A percentile compares a stretch with the other conserved stretches of the same genome.
These are phyloP conservation scores for Calephelis virginiensis DNA, from an alignment of 1,140 invertebrate species.

Conservation along the genomic window DNA sequence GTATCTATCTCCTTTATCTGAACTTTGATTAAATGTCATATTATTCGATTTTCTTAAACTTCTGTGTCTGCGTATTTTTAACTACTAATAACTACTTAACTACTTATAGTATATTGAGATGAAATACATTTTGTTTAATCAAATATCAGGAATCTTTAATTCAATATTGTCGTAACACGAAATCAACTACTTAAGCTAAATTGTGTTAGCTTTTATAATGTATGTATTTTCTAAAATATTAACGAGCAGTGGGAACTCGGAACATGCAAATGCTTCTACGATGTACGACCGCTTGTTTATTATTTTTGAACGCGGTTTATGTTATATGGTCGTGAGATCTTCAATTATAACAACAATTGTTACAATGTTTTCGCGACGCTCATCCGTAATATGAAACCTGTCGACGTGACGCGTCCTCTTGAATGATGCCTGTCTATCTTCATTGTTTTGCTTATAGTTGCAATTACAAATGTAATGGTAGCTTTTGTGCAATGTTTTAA, in stretches of 20 bases:
- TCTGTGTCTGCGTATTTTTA: too few species aligned
- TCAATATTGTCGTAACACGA: too few species aligned
- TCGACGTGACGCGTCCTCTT: background rate
- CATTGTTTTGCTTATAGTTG: constrained; percentile 16
- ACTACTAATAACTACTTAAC: too few species aligned
- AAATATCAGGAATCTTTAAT: too few species aligned
- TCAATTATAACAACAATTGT: constrained; percentile 18
- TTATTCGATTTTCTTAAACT: too few species aligned
- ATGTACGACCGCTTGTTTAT: constrained; percentile 23
- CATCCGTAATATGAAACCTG: background rate
- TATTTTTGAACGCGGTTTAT: constrained; percentile 22
- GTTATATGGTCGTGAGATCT: constrained; percentile 22
- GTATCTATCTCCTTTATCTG: too few species aligned
- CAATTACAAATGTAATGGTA: constrained; percentile 2
- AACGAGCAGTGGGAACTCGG: background rate
- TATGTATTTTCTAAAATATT: background rate
- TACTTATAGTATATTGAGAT: too few species aligned
- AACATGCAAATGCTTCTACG: background rate
- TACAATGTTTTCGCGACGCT: constrained; percentile 2
- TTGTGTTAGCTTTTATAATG: too few species aligned
- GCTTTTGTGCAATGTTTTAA: background rate
- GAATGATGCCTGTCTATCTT: constrained; percentile 23
- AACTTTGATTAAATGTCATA: too few species aligned
- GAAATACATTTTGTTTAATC: too few species aligned
- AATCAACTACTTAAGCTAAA: too few species aligned